phyloP scores from a whole-genome alignment of 2,113 vertebrate genomes.

The Struthidea cinerea region DNA sequence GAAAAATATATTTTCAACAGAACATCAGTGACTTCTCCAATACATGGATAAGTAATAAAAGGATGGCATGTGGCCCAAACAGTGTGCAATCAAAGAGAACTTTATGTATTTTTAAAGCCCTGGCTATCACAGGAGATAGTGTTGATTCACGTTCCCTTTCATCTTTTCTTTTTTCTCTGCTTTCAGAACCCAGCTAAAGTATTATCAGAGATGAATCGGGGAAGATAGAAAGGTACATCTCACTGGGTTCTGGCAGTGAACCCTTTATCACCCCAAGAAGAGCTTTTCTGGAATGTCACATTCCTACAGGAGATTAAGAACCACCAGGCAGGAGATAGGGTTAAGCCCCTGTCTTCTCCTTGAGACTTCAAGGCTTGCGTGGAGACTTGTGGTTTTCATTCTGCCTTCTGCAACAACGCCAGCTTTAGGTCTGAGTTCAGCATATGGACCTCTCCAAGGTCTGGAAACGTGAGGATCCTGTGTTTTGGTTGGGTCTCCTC shows the following conservation, averaged over 20 bases:
- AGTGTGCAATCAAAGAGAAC: neutral
- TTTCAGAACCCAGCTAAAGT: neutral
- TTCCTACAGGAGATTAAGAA: neutral
- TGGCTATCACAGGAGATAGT: neutral
- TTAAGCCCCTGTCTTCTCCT: neutral
- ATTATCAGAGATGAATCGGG: neutral
- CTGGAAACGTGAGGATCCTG: neutral
- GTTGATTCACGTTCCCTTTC: neutral
- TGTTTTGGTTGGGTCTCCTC: neutral
- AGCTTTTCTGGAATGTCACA: neutral
- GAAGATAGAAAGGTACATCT: neutral
- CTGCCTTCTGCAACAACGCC: neutral
- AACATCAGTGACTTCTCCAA: neutral
- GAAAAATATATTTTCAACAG: neutral
- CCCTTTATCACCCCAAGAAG: neutral
- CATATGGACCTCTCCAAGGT: rapidly evolving
- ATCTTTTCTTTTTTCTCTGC: neutral
- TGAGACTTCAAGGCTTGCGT: neutral
- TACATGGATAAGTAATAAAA: neutral
- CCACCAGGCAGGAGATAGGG: neutral
- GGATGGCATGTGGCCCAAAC: neutral
- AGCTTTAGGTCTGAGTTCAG: neutral
- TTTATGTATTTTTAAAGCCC: neutral
- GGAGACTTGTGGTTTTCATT: neutral
- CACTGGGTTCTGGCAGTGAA: neutral